Conservation (phyloP, 2,888 invertebrate genomes). For the Pandemis corylana region DNA sequence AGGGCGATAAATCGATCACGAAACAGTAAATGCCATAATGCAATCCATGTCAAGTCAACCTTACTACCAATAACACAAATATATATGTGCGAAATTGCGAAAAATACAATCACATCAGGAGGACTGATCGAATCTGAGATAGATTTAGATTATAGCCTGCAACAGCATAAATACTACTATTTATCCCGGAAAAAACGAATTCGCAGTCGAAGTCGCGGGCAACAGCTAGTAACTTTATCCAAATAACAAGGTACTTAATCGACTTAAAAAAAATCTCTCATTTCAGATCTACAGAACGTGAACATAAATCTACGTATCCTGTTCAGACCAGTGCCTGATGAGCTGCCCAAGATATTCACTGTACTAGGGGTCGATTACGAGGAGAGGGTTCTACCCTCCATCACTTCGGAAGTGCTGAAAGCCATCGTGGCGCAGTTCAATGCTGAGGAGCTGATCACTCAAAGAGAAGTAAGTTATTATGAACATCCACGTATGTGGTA, state of each 20-base stretch:
- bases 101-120: no score
- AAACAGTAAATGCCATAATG: no score
- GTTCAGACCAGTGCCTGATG: slow-evolving; percentile 93
- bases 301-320: slow-evolving; percentile 97
- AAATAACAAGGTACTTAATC: neutral
- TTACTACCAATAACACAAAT: no score
- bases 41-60: no score
- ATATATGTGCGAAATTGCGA: no score
- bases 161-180: no score
- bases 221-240: no score
- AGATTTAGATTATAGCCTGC: no score
- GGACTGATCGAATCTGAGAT: no score
- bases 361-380: slow-evolving; percentile 97
- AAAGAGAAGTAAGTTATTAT: slow-evolving; percentile 89
- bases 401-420: slow-evolving; percentile 97
- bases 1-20: no score
- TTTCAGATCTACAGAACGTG: slow-evolving; percentile 96
- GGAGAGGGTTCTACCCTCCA: slow-evolving; percentile 97
- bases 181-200: no score
- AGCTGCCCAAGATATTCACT: slow-evolving; percentile 95
- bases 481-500: neutral
- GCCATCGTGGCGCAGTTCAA: slow-evolving; percentile 98
- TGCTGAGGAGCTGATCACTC: slow-evolving; percentile 97
- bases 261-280: neutral
- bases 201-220: no score